Evolutionary conservation across 2,113 vertebrate species (phyloP).

Genomic region (Pampusana beccarii): DNA sequence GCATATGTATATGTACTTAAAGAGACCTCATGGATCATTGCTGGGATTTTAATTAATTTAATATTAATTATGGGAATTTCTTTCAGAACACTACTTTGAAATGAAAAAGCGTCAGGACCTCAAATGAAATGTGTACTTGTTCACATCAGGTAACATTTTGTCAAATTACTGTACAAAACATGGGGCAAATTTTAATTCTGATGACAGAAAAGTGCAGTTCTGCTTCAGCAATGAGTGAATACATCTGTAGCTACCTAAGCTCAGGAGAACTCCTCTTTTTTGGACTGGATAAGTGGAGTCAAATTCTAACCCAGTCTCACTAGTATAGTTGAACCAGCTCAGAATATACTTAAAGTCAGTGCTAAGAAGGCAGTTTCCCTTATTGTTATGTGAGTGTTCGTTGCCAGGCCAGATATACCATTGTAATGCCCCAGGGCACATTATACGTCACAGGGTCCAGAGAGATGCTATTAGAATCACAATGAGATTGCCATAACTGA

Average conservation of each 20-base stretch:
- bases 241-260: neutral
- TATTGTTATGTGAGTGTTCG: neutral
- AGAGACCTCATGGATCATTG: neutral
- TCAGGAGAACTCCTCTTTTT: neutral
- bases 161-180: conserved; percentile 47
- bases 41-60: conserved; percentile 12
- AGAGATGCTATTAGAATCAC: neutral
- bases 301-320: neutral
- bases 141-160: conserved; percentile 23
- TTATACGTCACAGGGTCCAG: neutral
- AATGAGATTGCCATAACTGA: neutral
- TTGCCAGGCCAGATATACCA: neutral
- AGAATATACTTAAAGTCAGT: neutral
- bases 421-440: neutral
- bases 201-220: conserved; percentile 23
- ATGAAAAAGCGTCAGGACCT: neutral
- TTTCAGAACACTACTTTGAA: conserved; percentile 47
- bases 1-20: neutral
- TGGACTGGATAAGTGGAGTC: neutral
- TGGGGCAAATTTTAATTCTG: conserved; percentile 45
- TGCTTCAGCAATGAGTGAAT: neutral
- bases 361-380: neutral
- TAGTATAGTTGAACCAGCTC: neutral
- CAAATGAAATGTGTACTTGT: neutral
- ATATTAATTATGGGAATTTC: neutral